These are phyloP conservation scores for Abscondita cerata DNA, from an alignment of 2,888 invertebrate species.

Conservation along the genomic window DNA sequence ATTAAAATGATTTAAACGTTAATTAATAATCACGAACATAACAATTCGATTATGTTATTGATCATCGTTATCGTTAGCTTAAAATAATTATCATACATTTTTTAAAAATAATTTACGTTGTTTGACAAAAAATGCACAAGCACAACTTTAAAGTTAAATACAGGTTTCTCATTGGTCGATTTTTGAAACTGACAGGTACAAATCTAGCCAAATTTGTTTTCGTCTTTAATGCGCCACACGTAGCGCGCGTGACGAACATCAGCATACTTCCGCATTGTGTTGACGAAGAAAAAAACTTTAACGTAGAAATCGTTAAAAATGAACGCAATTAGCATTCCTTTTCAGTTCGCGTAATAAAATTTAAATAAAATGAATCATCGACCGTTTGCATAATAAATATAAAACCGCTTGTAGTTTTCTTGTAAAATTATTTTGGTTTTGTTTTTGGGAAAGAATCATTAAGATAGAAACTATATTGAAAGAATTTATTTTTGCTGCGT, in stretches of 20 bases:
- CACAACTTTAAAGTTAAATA: constrained; percentile 56
- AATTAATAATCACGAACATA: constrained; percentile 24
- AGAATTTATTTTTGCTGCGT: too few relatives aligned
- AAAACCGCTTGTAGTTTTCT: too few relatives aligned
- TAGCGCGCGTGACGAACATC: not conserved
- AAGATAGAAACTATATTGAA: too few relatives aligned
- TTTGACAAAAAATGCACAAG: constrained; percentile 52
- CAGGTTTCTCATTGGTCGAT: constrained; percentile 52
- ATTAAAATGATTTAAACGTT: constrained; percentile 15
- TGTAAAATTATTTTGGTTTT: too few relatives aligned
- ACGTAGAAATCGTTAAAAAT: not conserved
- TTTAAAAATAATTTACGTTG: constrained; percentile 49
- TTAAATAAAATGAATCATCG: constrained; percentile 7
- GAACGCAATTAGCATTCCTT: not conserved
- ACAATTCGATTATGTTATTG: constrained; percentile 37
- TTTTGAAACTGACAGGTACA: constrained; percentile 49
- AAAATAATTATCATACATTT: constrained; percentile 49
- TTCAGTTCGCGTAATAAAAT: not conserved
- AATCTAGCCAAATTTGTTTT: constrained; percentile 22
- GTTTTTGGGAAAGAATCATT: too few relatives aligned
- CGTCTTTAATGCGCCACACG: constrained; percentile 24
- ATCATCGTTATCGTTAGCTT: constrained; percentile 18
- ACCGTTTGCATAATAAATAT: constrained; percentile 6
- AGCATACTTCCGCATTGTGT: not conserved
- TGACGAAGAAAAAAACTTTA: not conserved